Evolutionary conservation across 2,113 vertebrate species (phyloP).

Genomic region (Poeciliopsis occidentalis): DNA sequence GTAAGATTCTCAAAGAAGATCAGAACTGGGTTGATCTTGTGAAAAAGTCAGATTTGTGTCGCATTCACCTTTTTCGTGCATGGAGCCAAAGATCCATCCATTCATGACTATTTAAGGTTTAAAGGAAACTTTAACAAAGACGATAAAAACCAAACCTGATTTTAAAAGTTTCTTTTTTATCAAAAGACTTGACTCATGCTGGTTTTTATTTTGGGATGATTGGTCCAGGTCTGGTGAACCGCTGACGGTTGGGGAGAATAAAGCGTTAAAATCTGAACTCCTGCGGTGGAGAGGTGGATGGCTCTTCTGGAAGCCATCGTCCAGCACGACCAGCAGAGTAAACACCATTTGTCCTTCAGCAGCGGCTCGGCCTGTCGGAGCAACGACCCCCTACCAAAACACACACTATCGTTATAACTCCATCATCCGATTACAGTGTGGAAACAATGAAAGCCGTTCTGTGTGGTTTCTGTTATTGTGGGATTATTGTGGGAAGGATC

Average conservation of each 20-base stretch:
- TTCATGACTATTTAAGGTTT: background rate
- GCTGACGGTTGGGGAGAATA: background rate
- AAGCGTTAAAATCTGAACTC: background rate
- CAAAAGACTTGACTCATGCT: background rate
- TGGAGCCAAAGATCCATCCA: no score
- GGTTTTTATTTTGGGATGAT: background rate
- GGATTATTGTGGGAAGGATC: background rate
- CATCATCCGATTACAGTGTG: slow-evolving; percentile 34
- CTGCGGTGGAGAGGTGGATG: background rate
- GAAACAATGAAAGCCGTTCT: slow-evolving; percentile 54
- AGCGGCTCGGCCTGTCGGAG: slow-evolving; percentile 32
- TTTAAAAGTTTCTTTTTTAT: background rate
- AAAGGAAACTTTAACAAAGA: background rate
- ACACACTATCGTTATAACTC: slow-evolving; percentile 60
- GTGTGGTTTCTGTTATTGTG: slow-evolving; percentile 24
- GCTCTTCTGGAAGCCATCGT: background rate
- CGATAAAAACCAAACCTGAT: background rate
- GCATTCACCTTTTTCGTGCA: no score
- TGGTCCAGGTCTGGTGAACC: background rate
- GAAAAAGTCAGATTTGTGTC: no score
- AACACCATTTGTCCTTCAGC: slow-evolving; percentile 51
- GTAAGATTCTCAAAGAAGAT: no score
- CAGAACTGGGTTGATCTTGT: no score
- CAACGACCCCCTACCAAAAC: slow-evolving; percentile 48
- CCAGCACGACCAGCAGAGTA: slow-evolving; percentile 14